These are phyloP conservation scores for Platichthys stellatus DNA, from an alignment of 2,113 vertebrate species.

Conservation along the genomic window DNA sequence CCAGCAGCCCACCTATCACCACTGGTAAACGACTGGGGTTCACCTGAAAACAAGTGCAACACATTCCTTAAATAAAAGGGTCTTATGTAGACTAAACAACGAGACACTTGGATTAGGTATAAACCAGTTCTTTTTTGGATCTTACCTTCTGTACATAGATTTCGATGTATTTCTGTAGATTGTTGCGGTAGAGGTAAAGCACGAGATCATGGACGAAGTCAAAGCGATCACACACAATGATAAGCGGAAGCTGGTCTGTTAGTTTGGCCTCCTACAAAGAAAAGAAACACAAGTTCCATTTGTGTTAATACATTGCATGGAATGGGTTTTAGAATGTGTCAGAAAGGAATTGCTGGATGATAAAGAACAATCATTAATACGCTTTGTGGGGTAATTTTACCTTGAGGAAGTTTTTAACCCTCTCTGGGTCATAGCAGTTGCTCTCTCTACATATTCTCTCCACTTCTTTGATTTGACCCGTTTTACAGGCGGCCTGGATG, in stretches of 20 bases:
- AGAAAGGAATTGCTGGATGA: not conserved
- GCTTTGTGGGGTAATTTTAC: constrained; percentile 50
- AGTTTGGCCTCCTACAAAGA: constrained; percentile 89
- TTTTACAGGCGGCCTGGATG: constrained; percentile 94
- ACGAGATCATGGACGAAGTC: constrained; percentile 94
- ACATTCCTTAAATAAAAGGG: constrained; percentile 1
- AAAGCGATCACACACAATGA: constrained; percentile 94
- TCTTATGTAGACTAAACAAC: not conserved
- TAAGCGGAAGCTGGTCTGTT: constrained; percentile 93
- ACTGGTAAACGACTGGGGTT: constrained; percentile 93
- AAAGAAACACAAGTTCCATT: constrained; percentile 12
- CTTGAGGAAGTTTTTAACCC: constrained; percentile 95
- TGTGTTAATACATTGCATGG: not conserved
- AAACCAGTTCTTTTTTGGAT: not conserved
- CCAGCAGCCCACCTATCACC: constrained; percentile 91
- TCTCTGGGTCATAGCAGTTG: constrained; percentile 92
- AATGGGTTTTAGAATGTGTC: not conserved
- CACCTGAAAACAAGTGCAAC: constrained; percentile 80
- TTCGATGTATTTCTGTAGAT: constrained; percentile 95
- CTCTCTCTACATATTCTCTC: constrained; percentile 94
- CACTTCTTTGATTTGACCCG: constrained; percentile 95
- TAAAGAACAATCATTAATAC: not conserved
- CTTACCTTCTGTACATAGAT: constrained; percentile 94
- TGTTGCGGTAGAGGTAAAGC: constrained; percentile 92
- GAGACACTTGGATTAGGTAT: not conserved